Evolutionary conservation across 2,113 vertebrate species (phyloP).

Genomic region (Pomatorhinus ruficollis): DNA sequence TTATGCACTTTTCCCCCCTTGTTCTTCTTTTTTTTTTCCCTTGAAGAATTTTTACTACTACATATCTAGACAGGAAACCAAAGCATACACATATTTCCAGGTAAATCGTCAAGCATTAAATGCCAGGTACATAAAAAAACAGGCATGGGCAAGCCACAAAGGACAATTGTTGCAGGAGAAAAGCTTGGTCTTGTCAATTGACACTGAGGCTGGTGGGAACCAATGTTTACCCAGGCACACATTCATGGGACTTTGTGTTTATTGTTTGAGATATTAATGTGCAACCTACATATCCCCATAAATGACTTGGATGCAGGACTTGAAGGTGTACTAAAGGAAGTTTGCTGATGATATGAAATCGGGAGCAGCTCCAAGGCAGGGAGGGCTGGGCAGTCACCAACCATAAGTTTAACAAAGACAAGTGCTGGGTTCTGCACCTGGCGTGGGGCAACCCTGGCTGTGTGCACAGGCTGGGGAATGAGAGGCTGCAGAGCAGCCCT

Average conservation of each 20-base stretch:
- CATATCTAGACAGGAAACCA: background rate
- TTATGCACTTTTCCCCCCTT: fast-evolving
- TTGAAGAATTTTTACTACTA: background rate
- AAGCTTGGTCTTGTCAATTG: background rate
- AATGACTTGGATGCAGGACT: background rate
- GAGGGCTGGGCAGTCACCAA: background rate
- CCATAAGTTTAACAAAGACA: background rate
- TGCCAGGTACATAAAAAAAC: background rate
- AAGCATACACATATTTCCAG: background rate
- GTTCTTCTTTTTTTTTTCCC: background rate
- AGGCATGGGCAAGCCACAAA: background rate
- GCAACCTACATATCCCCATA: background rate
- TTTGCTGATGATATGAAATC: fast-evolving
- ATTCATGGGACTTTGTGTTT: background rate
- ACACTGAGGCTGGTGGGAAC: background rate
- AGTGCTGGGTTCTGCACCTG: background rate
- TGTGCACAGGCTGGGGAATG: background rate
- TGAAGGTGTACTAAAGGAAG: background rate
- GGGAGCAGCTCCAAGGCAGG: background rate
- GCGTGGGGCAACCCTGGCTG: background rate
- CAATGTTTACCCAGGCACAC: background rate
- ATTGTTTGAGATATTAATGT: background rate
- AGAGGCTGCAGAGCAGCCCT: background rate
- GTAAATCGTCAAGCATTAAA: background rate
- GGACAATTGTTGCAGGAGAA: background rate